Evolutionary conservation across 2,888 invertebrate genomes (phyloP), one percentile per base, ranked within the genome.

Genomic region (Hemistola chrysoprasaria): DNA sequence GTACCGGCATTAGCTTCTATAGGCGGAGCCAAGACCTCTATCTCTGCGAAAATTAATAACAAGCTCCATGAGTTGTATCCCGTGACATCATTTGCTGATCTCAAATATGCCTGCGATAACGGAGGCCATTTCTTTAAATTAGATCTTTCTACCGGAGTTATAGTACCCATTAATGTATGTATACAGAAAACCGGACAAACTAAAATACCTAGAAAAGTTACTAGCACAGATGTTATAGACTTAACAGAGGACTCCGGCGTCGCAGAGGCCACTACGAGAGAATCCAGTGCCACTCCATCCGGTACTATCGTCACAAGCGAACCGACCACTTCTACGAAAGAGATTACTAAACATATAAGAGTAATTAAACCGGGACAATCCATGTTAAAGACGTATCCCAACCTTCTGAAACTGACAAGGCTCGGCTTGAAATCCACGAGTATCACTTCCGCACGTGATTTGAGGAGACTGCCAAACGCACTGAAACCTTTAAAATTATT

Each of bases 111-210:
- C 1, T 68, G 65, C 36, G 56, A 69, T 8, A 57, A 74, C 3
- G 57, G 71, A 0, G 78, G 71, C 1, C 47, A 59, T 26, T 86
- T 86, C 54, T 86, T 65, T 45, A 83, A 82, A 62, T 55, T 82
- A 40, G 75, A 86, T 41, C 55, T 75, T n/a, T 57, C 60, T 0
- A 71, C 62, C 5, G 78, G 79, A 3, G 20, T 56, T 7, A 64
- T 87, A 8, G 39, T 62, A n/a, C 64, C 71, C 3, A 78, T 87
- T 44, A 80, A 73, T 47, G 76, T 87, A 3, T 68, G 68, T 39
- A 70, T 86, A 40, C 79, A 77, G 54, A 73, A 65, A 58, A 37
- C 11, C 4, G 6, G 22, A 23, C 2, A 16, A 3, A 16, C 2
- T 2, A 16, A 16, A 4, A 4, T 16, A n/a, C n/a, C n/a, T n/a